Evolutionary conservation across 53 echinoderm and acorn worm species (phyloP).

Genomic region (Astropecten irregularis): DNA sequence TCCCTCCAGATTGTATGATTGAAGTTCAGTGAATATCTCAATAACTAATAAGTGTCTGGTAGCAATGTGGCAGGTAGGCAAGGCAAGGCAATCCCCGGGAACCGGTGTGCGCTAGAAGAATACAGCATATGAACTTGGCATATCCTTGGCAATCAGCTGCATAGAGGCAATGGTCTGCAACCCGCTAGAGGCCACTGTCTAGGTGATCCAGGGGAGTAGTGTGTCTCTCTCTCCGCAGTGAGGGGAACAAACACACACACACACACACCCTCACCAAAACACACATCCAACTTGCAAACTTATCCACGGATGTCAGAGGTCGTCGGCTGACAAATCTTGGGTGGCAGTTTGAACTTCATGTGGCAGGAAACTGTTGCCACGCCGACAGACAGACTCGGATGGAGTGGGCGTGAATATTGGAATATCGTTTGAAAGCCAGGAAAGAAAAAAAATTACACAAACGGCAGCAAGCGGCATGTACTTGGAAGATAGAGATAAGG

Average conservation of each 20-base stretch:
- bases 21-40: conserved; percentile 40
- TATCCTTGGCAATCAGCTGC: too few relatives aligned
- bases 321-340: conserved; percentile 44
- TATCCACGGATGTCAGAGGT: conserved; percentile 22
- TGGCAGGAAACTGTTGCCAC: conserved; percentile 25
- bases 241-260: background rate
- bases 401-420: background rate
- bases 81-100: background rate
- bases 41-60: conserved; percentile 3
- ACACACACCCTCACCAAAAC: too few relatives aligned
- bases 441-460: background rate
- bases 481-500: too few relatives aligned
- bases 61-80: background rate
- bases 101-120: too few relatives aligned
- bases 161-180: too few relatives aligned
- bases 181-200: too few relatives aligned
- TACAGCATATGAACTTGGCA: too few relatives aligned
- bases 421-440: too few relatives aligned
- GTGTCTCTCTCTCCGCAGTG: too few relatives aligned
- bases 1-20: background rate
- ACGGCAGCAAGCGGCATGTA: background rate
- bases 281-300: background rate
- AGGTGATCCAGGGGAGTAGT: too few relatives aligned
- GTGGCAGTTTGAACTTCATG: conserved; percentile 29
- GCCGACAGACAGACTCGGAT: background rate